These are phyloP conservation scores for Embiotoca jacksoni DNA, from an alignment of 2,113 vertebrate genomes.

Conservation along the genomic window DNA sequence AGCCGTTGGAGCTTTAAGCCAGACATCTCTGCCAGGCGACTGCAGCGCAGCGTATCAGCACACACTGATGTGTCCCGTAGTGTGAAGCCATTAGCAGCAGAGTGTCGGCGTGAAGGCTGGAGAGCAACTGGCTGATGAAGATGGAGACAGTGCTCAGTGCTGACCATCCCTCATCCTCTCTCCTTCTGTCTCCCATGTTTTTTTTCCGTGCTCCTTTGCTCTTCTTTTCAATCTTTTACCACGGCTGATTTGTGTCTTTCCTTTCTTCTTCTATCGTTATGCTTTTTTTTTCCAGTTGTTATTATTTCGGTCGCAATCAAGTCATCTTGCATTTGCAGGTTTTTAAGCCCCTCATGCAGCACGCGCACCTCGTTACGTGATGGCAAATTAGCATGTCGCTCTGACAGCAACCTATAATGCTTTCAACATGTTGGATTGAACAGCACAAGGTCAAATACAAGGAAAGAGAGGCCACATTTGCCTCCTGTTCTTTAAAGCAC, in stretches of 20 bases:
- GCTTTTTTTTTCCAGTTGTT: background rate
- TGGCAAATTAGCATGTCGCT: background rate
- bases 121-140: constrained; percentile 31
- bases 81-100: constrained; percentile 58
- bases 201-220: constrained; percentile 9
- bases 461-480: no score
- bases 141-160: constrained; percentile 11
- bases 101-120: constrained; percentile 27
- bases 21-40: constrained; percentile 2
- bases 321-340: background rate
- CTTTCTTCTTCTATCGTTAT: background rate
- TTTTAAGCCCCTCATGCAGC: background rate
- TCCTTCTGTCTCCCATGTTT: constrained; percentile 18
- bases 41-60: constrained; percentile 6
- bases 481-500: no score
- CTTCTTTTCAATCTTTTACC: constrained; percentile 34
- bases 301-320: background rate
- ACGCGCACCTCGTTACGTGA: background rate
- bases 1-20: background rate
- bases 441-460: no score
- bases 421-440: no score
- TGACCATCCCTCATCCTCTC: constrained; percentile 32
- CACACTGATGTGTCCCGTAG: background rate
- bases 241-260: background rate
- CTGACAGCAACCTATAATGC: no score